Percentiles rank a stretch among this genome's conserved stretches.
Conservation (phyloP, 2,113 vertebrate species). For the Onychorhynchus coronatus region DNA sequence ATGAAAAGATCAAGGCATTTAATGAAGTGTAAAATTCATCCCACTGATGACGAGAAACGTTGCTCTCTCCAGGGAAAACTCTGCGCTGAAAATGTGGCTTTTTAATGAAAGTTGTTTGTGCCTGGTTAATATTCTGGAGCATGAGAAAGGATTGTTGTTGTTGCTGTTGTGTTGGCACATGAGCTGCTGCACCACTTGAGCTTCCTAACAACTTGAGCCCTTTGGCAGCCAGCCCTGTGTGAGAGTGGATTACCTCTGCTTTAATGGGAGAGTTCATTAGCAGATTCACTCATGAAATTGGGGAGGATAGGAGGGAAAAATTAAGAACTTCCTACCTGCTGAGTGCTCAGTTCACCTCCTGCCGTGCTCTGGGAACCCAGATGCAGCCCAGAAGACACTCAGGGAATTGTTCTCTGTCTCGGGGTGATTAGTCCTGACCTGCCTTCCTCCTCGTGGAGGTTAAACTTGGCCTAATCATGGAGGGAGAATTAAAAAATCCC, state of each 20-base stretch:
- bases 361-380: background rate
- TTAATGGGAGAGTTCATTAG: constrained; percentile 11
- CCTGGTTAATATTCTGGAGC: constrained; percentile 52
- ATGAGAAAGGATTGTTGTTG: constrained; percentile 18
- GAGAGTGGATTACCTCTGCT: background rate
- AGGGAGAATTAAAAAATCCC: background rate
- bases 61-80: constrained; percentile 46
- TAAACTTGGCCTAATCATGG: background rate
- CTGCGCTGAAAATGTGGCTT: constrained; percentile 41
- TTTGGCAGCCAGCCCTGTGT: background rate
- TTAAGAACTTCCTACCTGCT: background rate
- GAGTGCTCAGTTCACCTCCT: background rate
- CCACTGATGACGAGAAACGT: constrained; percentile 1
- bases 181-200: background rate
- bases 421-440: background rate
- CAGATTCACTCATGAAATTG: background rate
- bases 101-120: constrained; percentile 59
- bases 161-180: constrained; percentile 54
- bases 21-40: constrained; percentile 66
- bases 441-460: background rate
- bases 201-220: background rate
- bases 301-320: background rate
- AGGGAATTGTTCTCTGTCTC: constrained; percentile 7
- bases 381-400: background rate
- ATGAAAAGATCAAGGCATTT: constrained; percentile 62